These are phyloP conservation scores for Delphinus delphis DNA, from an alignment of 2,113 vertebrate species.

Conservation along the genomic window DNA sequence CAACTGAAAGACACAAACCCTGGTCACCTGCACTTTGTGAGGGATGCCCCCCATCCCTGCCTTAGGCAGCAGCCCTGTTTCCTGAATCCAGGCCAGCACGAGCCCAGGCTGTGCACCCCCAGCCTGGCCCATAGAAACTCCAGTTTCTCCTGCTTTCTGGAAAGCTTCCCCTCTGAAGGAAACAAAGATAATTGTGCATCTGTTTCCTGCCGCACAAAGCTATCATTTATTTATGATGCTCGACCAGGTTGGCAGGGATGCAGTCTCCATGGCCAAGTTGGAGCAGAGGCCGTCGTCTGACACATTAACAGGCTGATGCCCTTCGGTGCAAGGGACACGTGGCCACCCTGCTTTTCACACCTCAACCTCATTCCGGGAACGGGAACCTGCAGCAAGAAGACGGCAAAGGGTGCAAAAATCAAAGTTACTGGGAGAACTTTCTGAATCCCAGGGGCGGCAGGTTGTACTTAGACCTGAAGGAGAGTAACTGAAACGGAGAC, in stretches of 20 bases:
- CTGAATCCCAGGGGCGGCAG: rapidly evolving
- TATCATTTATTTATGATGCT: rapidly evolving
- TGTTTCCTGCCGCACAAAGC: background rate
- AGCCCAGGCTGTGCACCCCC: rapidly evolving
- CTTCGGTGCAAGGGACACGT: background rate
- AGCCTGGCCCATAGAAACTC: rapidly evolving
- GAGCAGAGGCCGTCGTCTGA: background rate
- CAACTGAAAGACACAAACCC: rapidly evolving
- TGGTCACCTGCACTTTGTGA: rapidly evolving
- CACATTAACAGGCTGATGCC: background rate
- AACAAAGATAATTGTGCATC: rapidly evolving
- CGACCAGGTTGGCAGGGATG: rapidly evolving
- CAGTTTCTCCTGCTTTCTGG: rapidly evolving
- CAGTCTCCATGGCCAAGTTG: rapidly evolving
- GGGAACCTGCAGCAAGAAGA: background rate
- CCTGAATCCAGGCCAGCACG: rapidly evolving
- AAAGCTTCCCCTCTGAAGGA: background rate
- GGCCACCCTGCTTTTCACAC: conserved; percentile 15
- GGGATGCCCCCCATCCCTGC: rapidly evolving
- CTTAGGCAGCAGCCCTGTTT: rapidly evolving
- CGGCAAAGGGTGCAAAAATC: background rate
- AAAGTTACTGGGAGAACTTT: background rate
- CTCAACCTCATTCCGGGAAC: background rate
- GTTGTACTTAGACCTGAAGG: background rate
- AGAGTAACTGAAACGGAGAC: background rate